Evolutionary conservation across 2,113 vertebrate species (phyloP), one percentile per base, ranked within the genome.

Genomic region (Solea solea): DNA sequence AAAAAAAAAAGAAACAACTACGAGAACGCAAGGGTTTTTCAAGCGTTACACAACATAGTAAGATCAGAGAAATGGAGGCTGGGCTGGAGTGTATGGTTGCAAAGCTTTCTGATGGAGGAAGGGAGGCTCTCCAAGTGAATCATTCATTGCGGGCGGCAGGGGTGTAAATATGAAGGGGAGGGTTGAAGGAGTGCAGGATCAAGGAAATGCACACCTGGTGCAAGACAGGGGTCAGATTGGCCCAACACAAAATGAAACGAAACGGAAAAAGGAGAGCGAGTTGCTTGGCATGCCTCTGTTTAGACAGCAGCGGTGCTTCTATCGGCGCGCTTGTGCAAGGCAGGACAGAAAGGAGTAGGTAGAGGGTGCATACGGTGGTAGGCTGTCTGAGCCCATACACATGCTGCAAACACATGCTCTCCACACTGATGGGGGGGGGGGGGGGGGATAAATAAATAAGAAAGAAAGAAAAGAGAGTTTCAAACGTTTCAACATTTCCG

Each of bases 31-130:
- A 90, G 86, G 88, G 83, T 88, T 91, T 93, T 91, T 92, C 87
- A 91, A 90, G 88, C 87, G 91, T 94, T 94, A 94, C 91, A 94
- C 93, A 94, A 93, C 89, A 90, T 66, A 78, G 88, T 48, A 84
- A 93, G 92, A 94, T 94, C 93, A 93, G 92, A 94, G 88, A 81
- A 82, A 88, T 74, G 82, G 86, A 88, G 87, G 90, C 88, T 79
- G 85, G 86, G 91, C 88, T 86, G 79, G 65, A 77, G 86, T 72
- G 88, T 74, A 83, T 69, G 67, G 83, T 82, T 89, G 81, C 82
- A 87, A 80, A 88, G 90, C 85, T 86, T 85, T 89, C 88, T 86
- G 87, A 88, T 90, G 80, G 78, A 86, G 89, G 86, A 89, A 83
- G 86, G 89, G 88, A 85, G 86, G 85, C 70, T 88, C 84, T 90